Conservation (phyloP, 2,113 vertebrate species). For the Ammodytes marinus region DNA sequence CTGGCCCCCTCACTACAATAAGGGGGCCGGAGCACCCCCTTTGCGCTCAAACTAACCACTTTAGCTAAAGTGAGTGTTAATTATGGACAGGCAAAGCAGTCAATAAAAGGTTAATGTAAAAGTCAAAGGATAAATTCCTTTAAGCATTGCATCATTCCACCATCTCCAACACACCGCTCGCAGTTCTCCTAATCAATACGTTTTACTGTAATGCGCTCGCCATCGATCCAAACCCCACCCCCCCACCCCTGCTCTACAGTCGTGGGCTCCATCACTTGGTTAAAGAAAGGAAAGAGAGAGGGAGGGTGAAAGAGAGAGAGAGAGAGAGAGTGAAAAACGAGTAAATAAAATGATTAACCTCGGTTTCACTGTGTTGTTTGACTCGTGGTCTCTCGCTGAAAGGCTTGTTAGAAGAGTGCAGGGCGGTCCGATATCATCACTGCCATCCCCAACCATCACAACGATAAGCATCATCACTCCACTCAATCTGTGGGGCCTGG, state of each 20-base stretch:
- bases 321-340: conserved; percentile 55
- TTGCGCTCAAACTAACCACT: conserved; percentile 93
- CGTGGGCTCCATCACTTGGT: conserved; percentile 74
- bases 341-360: conserved; percentile 86
- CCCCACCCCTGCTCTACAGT: conserved; percentile 14
- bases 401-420: conserved; percentile 70
- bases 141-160: conserved; percentile 96
- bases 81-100: conserved; percentile 98
- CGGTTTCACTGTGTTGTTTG: conserved; percentile 76
- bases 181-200: conserved; percentile 95
- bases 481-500: conserved; percentile 62
- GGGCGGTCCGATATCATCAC: conserved; percentile 68
- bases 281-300: conserved; percentile 60
- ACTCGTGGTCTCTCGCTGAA: conserved; percentile 62
- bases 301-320: conserved; percentile 24
- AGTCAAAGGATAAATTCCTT: conserved; percentile 99
- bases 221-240: conserved; percentile 86
- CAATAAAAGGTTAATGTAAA: conserved; percentile 99
- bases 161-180: conserved; percentile 91
- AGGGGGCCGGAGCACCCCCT: conserved; percentile 77
- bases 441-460: conserved; percentile 53
- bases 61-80: conserved; percentile 99
- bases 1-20: conserved; percentile 79
- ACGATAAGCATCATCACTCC: conserved; percentile 72
- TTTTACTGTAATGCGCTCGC: conserved; percentile 97